Evolutionary conservation across 2,888 invertebrate genomes (phyloP), one percentile per base, ranked within the genome.

Genomic region (Drosophila affinis): DNA sequence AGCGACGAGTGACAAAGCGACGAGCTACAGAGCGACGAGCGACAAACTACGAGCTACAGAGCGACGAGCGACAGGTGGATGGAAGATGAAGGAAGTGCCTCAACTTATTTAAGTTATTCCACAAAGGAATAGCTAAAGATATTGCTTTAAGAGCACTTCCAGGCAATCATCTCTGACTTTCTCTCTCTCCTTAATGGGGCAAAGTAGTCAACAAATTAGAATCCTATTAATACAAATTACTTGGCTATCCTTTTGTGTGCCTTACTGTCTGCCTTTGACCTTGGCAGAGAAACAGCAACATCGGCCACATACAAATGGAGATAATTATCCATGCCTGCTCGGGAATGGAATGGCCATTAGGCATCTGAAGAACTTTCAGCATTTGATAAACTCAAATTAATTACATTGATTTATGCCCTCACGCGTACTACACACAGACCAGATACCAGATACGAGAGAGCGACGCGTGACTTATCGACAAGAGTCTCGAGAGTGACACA

Each of bases 381-480:
- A 60, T 79, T 79, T 86, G 83, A 81, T 80, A 81, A 83, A 83
- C 77, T 81, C 76, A 72, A 87, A 79, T 87, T 87, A 88, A 88
- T 88, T 88, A 85, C 76, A 85, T 85, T 88, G 88, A 88, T 88
- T 85, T 85, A 87, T 87, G 81, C 78, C 71, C 65, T 47, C 72
- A 61, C 77, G 81, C 79, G 70, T 75, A 18, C 27, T 34, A 48
- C 57, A 48, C 57, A 69, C 58, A 53, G 58, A 14, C 7, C 14
- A 14, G 39, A 45, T 17, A 17, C 54, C 47, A 21, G 21, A 21
- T 21, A 21, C 21, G 21, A 21, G 21, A 21, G 21, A 62, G 55
- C 55, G 53, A 68, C 59, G 62, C 76, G 69, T 83, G 86, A 86
- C 77, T 79, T 79, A 77, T 82, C 63, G 80, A 81, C 72, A 60